A percentile compares a stretch with the other conserved stretches of the same genome.
phyloP scores from a whole-genome alignment of 2,797 vertebrate genomes.

The Anguilla obscura region DNA sequence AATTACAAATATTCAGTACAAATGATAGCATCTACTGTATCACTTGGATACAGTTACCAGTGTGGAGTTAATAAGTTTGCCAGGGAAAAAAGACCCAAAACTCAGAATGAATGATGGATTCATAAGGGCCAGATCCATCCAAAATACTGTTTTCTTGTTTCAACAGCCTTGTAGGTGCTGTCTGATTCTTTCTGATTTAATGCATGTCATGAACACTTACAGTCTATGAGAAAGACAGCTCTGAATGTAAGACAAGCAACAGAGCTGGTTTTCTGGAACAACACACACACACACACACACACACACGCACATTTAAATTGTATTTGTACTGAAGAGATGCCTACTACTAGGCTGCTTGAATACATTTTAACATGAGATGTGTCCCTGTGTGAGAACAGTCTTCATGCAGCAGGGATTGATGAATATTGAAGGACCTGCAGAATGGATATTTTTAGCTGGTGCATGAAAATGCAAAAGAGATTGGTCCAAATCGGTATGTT shows the following conservation, averaged over 20 bases:
- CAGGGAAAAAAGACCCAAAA: background rate
- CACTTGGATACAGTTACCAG: background rate
- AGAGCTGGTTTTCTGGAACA: background rate
- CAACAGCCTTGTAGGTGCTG: background rate
- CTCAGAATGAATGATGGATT: background rate
- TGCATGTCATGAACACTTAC: background rate
- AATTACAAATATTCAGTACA: background rate
- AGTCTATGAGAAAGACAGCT: background rate
- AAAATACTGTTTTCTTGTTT: background rate
- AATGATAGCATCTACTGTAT: background rate
- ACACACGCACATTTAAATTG: background rate
- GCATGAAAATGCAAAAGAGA: background rate
- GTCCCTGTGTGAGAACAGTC: background rate
- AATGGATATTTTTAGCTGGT: constrained; percentile 7
- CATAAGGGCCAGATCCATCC: background rate
- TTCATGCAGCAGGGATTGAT: background rate
- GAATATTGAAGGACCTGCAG: constrained; percentile 1
- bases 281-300: background rate
- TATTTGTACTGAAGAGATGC: background rate
- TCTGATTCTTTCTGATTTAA: background rate
- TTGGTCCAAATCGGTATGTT: background rate
- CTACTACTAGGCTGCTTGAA: background rate
- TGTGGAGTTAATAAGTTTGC: background rate
- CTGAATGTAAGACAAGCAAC: background rate
- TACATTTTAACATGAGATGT: background rate